Evolutionary conservation across 1,140 invertebrate genomes (phyloP), one percentile per base, ranked within the genome.

Genomic region (Trichonephila clavipes): DNA sequence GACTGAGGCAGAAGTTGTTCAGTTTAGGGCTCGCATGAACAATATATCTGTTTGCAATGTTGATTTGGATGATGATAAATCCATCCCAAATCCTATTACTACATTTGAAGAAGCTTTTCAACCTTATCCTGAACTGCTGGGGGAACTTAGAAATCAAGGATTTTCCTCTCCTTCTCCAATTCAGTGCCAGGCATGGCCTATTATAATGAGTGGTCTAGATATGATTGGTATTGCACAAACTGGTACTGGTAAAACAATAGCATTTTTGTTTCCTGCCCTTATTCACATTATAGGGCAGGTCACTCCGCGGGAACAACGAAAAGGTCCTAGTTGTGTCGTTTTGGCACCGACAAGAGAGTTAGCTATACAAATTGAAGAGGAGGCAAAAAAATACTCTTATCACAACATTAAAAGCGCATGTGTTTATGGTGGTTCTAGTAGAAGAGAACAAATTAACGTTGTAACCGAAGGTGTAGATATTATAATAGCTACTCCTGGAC

Each of bases 331-430:
- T 95, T 98, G 98, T 10, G 96, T 99, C 1, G 96, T 99, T 18
- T 96, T 99, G 95, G 98, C 98, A 4, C 98, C 98, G 3, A 99
- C 98, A 0, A 96, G 98, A 95, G 98, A 99, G 96, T 96, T 99
- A 59, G 98, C 98, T 0, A 95, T 98, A 5, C 98, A 99, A 96
- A 99, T 99, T 95, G 97, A 99, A 95, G 97, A 97, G 95, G 98
- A 99, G 96, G 97, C 98, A 0, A 97, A 97, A 18, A 99, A 99
- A 96, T 99, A 98, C 95, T 96, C 97, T 4, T 99, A 98, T 95
- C 97, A 96, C 95, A 97, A 97, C 21, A 98, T 99, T 94, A 98
- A 97, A 94, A 97, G 97, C 93, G 97, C 98, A n/a, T 98, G 98
- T 95, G 95, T 98, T 7, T 99, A 98, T 96, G 98, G 98, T 51